Evolutionary conservation across 2,888 invertebrate species (phyloP).

Genomic region (Tolmerus cingulatus): DNA sequence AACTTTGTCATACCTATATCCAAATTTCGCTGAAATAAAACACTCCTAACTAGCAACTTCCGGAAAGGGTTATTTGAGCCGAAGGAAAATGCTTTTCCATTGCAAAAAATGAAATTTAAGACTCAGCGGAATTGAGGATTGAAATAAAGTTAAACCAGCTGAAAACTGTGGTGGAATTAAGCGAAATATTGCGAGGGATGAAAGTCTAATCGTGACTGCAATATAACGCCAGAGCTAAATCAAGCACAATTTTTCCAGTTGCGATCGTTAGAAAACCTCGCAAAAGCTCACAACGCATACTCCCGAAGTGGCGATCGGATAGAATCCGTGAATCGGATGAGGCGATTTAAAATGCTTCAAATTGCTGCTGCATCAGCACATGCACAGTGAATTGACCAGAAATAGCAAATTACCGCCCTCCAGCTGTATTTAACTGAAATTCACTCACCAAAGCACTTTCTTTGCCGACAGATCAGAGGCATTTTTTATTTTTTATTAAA

Average conservation of each 20-base stretch:
- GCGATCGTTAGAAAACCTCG: background rate
- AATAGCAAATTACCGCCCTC: background rate
- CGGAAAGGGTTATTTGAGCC: background rate
- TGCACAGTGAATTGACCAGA: background rate
- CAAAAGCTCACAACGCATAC: background rate
- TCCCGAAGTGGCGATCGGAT: background rate
- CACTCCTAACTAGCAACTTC: background rate
- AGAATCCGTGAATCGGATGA: background rate
- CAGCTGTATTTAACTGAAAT: background rate
- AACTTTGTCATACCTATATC: background rate
- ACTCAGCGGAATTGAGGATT: background rate
- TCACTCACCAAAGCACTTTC: constrained; percentile 10
- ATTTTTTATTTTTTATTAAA: background rate
- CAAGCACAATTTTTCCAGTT: background rate
- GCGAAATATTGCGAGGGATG: background rate
- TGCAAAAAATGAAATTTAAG: background rate
- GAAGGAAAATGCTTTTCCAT: background rate
- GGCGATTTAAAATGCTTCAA: background rate
- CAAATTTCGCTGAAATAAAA: background rate
- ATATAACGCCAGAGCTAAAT: background rate
- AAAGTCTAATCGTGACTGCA: background rate
- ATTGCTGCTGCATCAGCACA: background rate
- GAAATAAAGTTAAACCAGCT: background rate
- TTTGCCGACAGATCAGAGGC: background rate
- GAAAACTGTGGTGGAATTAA: background rate